These are phyloP conservation scores for Psittacula cyanocephala DNA, from an alignment of 2,113 vertebrate genomes.

Conservation along the genomic window DNA sequence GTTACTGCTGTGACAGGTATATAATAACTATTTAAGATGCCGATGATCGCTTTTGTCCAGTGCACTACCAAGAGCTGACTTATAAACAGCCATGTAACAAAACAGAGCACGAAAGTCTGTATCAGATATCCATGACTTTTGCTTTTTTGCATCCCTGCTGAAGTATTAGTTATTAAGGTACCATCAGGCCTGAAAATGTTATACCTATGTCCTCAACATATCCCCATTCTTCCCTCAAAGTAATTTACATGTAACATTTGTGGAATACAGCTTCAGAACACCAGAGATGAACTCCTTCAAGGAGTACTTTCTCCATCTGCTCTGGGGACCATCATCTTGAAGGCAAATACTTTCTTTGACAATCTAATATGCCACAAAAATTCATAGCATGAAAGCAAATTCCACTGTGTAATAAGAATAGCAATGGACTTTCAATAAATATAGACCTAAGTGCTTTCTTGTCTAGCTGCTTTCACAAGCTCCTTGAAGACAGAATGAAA, in stretches of 20 bases:
- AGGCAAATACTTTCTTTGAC: not conserved
- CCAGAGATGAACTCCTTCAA: not conserved
- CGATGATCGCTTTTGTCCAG: not conserved
- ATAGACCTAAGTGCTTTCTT: not conserved
- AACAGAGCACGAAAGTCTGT: not conserved
- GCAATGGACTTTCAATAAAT: not conserved
- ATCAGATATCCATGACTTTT: not conserved
- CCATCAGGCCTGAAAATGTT: not conserved
- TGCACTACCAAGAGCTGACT: not conserved
- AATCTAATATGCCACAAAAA: not conserved
- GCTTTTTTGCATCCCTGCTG: not conserved
- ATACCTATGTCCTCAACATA: not conserved
- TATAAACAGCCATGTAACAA: not conserved
- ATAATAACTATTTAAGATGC: not conserved
- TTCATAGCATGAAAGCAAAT: not conserved
- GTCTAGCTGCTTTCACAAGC: not conserved
- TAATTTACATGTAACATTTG: not conserved
- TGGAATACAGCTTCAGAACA: not conserved
- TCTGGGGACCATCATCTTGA: not conserved
- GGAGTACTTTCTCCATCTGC: not conserved
- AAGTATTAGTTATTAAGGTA: not conserved
- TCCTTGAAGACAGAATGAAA: not conserved
- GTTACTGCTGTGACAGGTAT: not conserved
- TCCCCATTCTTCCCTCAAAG: not conserved
- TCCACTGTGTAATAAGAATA: not conserved